Conservation (phyloP, 2,888 invertebrate genomes). For the Euproctis similis region DNA sequence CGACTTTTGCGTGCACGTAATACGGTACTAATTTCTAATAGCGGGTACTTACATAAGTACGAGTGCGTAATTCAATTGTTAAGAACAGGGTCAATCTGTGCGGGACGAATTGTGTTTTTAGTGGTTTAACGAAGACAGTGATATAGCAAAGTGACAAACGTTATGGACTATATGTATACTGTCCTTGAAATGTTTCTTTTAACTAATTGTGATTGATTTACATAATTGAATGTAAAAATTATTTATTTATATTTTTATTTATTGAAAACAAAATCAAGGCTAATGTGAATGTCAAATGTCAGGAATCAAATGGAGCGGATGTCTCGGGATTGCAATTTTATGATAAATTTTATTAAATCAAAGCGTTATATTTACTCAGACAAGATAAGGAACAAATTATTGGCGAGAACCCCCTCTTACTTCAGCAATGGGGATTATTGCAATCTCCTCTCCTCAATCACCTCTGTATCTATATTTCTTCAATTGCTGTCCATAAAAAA, state of each 20-base stretch:
- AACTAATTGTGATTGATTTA: slow-evolving; percentile 48
- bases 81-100: too few species aligned
- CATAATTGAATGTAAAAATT: slow-evolving; percentile 43
- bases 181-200: slow-evolving; percentile 44
- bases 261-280: slow-evolving; percentile 37
- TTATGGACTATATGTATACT: slow-evolving; percentile 24
- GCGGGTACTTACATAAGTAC: too few species aligned
- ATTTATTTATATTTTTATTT: slow-evolving; percentile 54
- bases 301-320: slow-evolving; percentile 35
- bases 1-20: too few species aligned
- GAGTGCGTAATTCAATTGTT: too few species aligned
- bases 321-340: slow-evolving; percentile 20
- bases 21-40: too few species aligned
- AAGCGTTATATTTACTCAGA: slow-evolving; percentile 9
- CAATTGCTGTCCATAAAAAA: too few species aligned
- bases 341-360: slow-evolving; percentile 15
- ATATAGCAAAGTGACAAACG: slow-evolving; percentile 58
- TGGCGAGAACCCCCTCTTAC: too few species aligned
- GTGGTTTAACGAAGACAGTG: slow-evolving; percentile 35
- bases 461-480: too few species aligned
- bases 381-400: too few species aligned
- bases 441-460: too few species aligned
- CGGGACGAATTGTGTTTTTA: too few species aligned
- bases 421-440: too few species aligned
- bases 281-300: slow-evolving; percentile 23